Evolutionary conservation across 2,113 vertebrate genomes (phyloP).

Genomic region (Nyctibius bracteatus): DNA sequence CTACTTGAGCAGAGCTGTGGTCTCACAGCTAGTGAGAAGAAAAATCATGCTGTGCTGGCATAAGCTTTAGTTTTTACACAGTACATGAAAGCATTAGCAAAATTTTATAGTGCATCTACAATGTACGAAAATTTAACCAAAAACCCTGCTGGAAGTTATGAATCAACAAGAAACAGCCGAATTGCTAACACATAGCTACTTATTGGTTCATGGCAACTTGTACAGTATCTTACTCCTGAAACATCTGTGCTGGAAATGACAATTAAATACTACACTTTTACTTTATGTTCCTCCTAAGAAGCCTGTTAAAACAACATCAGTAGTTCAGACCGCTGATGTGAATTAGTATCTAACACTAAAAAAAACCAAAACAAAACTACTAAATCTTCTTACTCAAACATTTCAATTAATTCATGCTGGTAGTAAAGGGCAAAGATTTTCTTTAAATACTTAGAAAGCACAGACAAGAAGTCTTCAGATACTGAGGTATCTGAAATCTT

Average conservation of each 20-base stretch:
- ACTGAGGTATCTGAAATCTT: background rate
- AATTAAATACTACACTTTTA: background rate
- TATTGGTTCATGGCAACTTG: background rate
- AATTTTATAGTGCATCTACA: background rate
- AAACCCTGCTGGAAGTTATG: background rate
- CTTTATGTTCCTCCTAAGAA: background rate
- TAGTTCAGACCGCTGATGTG: background rate
- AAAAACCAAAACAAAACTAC: background rate
- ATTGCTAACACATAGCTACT: background rate
- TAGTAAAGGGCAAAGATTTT: background rate
- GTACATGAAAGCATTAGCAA: background rate
- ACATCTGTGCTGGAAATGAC: background rate
- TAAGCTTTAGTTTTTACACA: background rate
- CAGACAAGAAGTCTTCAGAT: background rate
- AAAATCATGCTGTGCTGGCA: background rate
- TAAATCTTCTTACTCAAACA: background rate
- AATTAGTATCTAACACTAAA: background rate
- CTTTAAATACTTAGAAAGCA: background rate
- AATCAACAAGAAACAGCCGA: background rate
- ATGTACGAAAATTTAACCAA: background rate
- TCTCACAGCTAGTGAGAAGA: background rate
- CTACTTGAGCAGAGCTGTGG: background rate
- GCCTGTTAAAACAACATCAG: background rate
- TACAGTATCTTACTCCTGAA: background rate
- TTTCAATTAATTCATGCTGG: background rate